Evolutionary conservation across 92 coral and sea anemone species (phyloP), one percentile per base, ranked within the genome.

Genomic region (Porites rus): DNA sequence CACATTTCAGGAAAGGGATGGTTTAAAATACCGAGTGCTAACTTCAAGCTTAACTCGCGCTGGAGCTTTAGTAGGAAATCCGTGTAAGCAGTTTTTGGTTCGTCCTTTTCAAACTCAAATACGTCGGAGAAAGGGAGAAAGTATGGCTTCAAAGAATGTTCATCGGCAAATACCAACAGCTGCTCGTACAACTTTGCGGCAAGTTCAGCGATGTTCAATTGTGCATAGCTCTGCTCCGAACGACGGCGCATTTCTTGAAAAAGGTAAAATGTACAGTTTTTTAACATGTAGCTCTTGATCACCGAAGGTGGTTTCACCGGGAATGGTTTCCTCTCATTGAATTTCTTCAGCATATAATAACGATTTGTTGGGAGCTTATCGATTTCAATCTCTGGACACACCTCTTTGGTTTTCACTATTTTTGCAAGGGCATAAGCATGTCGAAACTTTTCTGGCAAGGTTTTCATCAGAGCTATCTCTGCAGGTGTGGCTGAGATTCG

Each of bases 381-480:
- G 50, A 80, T 38, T 67, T 80, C 84, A 63, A 80, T 80, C 51
- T 80, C 84, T n/a, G 84, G 84, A 51, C 75, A 80, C 10, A 80
- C 84, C 25, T 63, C 65, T 80, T 80, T 21, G 61, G 18, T 19
- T 80, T 80, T 80, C 75, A 80, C 61, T 31, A 80, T 80, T 80
- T 80, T 80, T n/a, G 75, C 75, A 43, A 80, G 84, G 74, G 84
- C 84, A 80, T 80, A 80, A n/a, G 75, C 84, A 50, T 65, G 84
- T 3, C 84, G 84, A 67, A 80, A 80, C 52, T 63, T 65, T 46
- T 63, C 73, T 50, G 84, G 84, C 60, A 80, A 65, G 20, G 84
- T 63, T 66, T 66, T 80, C 75, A 66, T 67, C 1, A 80, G 75
- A 50, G 84, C 8, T 10, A 80, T 80, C 61, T 80, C 84, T 16